These are phyloP conservation scores for Microcebus griseorufus DNA, from an alignment of 2,113 vertebrate species.

Conservation along the genomic window DNA sequence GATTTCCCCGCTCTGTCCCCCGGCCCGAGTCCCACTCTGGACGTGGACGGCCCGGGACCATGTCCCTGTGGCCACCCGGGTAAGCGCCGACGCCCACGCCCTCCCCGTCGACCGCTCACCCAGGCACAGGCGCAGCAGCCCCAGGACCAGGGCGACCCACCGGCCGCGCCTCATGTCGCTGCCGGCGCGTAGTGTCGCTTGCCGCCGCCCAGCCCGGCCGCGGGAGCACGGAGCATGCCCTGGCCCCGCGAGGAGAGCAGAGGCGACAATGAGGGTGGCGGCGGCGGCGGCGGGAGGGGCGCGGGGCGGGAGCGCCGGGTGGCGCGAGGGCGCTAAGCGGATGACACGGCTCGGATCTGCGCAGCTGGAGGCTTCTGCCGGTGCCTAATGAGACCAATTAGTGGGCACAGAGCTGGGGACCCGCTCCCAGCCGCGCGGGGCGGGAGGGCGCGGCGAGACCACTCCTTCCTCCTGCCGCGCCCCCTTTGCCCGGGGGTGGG, in stretches of 20 bases:
- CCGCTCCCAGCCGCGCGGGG: background rate
- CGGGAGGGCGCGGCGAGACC: background rate
- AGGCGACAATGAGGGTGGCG: background rate
- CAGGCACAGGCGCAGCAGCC: constrained; percentile 85
- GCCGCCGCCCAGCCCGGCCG: background rate
- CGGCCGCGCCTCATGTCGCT: constrained; percentile 89
- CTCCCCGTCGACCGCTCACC: constrained; percentile 88
- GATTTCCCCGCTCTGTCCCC: too few species aligned
- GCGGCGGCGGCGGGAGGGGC: background rate
- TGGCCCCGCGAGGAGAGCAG: background rate
- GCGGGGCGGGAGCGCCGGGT: constrained; percentile 77
- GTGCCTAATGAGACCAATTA: constrained; percentile 85
- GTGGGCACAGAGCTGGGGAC: constrained; percentile 70
- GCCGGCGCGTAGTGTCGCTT: background rate
- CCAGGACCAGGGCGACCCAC: constrained; percentile 85
- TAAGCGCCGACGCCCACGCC: accelerated
- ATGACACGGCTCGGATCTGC: constrained; percentile 90
- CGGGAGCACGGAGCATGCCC: constrained; percentile 41
- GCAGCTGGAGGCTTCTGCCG: constrained; percentile 83
- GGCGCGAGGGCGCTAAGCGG: constrained; percentile 91
- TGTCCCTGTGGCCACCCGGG: background rate
- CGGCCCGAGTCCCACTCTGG: background rate
- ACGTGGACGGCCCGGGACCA: background rate
- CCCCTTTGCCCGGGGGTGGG: background rate
- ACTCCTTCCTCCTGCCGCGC: background rate